phyloP scores from a whole-genome alignment of 2,113 vertebrate genomes.

The sheep (Ovis aries) region ARS-UI_Ramb_v3.0 NC_056070.1:56261001-56261500 shows the following conservation, averaged over 20 bases:
- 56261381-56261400: not conserved
- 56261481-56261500: rapidly evolving
- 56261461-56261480: not conserved
- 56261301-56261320: rapidly evolving
- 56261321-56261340: not conserved
- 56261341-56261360: not conserved
- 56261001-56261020: too few relatives aligned
- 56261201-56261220: not conserved
- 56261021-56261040: too few relatives aligned
- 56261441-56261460: not conserved
- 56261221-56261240: not conserved
- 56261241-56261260: not conserved
- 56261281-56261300: rapidly evolving
- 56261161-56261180: too few relatives aligned
- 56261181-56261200: not conserved
- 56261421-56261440: not conserved
- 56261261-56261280: not conserved
- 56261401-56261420: not conserved
- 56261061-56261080: too few relatives aligned
- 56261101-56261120: too few relatives aligned
- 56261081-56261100: too few relatives aligned
- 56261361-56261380: not conserved
- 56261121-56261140: too few relatives aligned
- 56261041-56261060: too few relatives aligned
- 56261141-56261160: too few relatives aligned